phyloP scores from a whole-genome alignment of 37 sponge, comb jelly and placozoan species.

The Tethya wilhelma region DNA sequence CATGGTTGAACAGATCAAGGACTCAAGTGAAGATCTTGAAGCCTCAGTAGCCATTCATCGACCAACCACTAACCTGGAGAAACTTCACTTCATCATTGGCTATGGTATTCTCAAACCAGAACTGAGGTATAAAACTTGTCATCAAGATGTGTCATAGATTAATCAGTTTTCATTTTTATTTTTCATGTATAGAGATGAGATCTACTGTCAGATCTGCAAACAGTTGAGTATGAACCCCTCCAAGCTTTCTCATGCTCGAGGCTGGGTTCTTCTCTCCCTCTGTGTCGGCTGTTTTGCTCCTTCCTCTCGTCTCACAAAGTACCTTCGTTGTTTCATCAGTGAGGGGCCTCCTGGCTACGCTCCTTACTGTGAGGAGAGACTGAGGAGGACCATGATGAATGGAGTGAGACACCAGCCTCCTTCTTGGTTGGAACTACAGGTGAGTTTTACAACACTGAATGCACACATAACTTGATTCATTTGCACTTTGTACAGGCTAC shows the following conservation, averaged over 20 bases:
- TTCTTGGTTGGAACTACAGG: conserved; percentile 95
- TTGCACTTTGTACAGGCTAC: conserved; percentile 65
- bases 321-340: conserved; percentile 85
- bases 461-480: neutral
- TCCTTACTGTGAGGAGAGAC: conserved; percentile 95
- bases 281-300: conserved; percentile 97
- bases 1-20: too few species aligned
- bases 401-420: conserved; percentile 92
- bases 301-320: conserved; percentile 79
- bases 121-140: conserved; percentile 64
- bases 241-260: conserved; percentile 91
- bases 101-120: conserved; percentile 87
- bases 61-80: conserved; percentile 90
- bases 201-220: conserved; percentile 96
- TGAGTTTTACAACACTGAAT: neutral
- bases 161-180: too few species aligned
- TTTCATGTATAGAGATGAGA: conserved; percentile 94
- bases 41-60: conserved; percentile 23
- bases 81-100: conserved; percentile 96
- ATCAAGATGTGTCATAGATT: too few species aligned
- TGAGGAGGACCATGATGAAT: conserved; percentile 82
- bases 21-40: neutral
- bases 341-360: conserved; percentile 98
- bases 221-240: conserved; percentile 92
- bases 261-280: conserved; percentile 94